Evolutionary conservation across 2,888 invertebrate species (phyloP), one percentile per base, ranked within the genome.

Genomic region (Hymenopus coronatus): DNA sequence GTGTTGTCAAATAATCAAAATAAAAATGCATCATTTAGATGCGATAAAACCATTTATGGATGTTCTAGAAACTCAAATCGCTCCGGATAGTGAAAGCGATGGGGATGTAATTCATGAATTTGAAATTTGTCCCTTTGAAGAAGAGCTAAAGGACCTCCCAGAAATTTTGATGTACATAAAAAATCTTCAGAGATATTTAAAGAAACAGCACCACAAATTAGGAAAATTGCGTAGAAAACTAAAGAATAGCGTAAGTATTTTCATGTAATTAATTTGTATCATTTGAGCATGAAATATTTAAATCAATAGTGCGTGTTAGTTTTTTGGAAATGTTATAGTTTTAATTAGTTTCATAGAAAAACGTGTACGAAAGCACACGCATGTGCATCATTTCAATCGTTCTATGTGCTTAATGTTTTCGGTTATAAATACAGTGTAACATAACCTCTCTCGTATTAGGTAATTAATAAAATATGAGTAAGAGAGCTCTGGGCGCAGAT

Each of bases 171-270:
- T 94, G 90, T 94, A 95, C 89, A 94, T 96, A 91, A 92, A 94
- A 83, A 94, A 94, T 91, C 94, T 96, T 92, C 94, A 95, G 89
- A 94, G 94, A 70, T 93, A 93, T 90, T 94, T 96, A 83, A 93
- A 93, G 88, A 94, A 93, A 91, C 96, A 96, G 91, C 94, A 94
- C 70, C 94, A 93, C 89, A 94, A 95, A 91, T 92, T 97, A 85
- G 93, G 93, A 88, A 95, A 95, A 91, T 93, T 96, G 88, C 95
- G 95, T 92, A 93, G 93, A n/a, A 95, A 94, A n/a, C 91, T 96
- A 8, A 93, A 94, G 90, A 92, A 93, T 90, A 92, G 93, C 93
- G 95, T 95, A 93, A 93, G 92, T 91, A 90, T 40, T 40, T 12
- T 40, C 40, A 40, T 12, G 9, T 12, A 40, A 40, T 40, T 40